Conservation (phyloP, 2,888 invertebrate genomes). For the Embidobia sp. region DNA sequence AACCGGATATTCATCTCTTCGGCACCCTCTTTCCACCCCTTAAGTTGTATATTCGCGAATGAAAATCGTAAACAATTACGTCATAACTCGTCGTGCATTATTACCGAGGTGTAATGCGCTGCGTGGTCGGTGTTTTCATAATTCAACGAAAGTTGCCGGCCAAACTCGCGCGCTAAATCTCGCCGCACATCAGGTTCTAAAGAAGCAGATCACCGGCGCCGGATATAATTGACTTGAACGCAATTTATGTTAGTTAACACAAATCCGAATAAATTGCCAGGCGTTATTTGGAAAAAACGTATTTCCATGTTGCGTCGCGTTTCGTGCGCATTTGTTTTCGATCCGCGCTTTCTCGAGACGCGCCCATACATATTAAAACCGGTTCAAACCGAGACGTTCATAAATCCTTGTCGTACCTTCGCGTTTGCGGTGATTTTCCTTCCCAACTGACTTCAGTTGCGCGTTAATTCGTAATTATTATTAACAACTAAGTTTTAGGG, state of each 20-base stretch:
- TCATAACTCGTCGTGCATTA: slow-evolving; percentile 44
- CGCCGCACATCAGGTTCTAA: too few relatives aligned
- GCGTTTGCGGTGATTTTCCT: slow-evolving; percentile 79
- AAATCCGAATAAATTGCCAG: slow-evolving; percentile 41
- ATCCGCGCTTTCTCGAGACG: slow-evolving; percentile 22
- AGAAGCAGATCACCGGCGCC: too few relatives aligned
- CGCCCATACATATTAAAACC: slow-evolving; percentile 48
- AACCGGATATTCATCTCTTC: slow-evolving; percentile 59
- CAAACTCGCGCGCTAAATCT: background rate
- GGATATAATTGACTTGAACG: too few relatives aligned
- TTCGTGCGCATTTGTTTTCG: slow-evolving; percentile 40
- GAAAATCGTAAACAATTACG: slow-evolving; percentile 54
- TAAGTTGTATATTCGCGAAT: slow-evolving; percentile 49
- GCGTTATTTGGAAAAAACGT: slow-evolving; percentile 32
- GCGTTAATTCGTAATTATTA: slow-evolving; percentile 80
- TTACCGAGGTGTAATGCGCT: slow-evolving; percentile 17
- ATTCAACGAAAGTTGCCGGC: slow-evolving; percentile 18
- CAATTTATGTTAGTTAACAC: slow-evolving; percentile 16
- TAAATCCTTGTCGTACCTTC: slow-evolving; percentile 79
- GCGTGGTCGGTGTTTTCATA: slow-evolving; percentile 13
- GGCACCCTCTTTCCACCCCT: slow-evolving; percentile 46
- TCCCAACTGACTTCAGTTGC: slow-evolving; percentile 74
- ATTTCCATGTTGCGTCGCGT: slow-evolving; percentile 31
- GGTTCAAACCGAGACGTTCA: slow-evolving; percentile 64
- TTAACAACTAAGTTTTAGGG: slow-evolving; percentile 74